Percentiles rank a stretch among this genome's conserved stretches.
Conservation (phyloP, 2,113 vertebrate genomes). For the Sus scrofa region DNA sequence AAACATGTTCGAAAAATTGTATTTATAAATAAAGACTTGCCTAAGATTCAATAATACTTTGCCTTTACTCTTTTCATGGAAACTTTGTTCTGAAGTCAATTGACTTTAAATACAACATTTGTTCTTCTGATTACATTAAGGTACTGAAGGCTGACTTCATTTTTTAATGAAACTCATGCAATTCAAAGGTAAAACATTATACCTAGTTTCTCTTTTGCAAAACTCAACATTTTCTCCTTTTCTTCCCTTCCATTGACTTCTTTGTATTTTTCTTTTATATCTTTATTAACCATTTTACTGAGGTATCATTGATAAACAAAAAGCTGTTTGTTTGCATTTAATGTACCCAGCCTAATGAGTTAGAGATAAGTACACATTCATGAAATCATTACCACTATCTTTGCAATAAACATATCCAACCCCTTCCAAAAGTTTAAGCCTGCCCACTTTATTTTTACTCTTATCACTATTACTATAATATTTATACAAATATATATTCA, state of each 20-base stretch:
- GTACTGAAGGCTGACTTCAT: background rate
- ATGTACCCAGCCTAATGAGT: background rate
- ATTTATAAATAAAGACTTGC: slow-evolving; percentile 46
- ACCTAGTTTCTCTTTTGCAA: background rate
- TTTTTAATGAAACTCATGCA: slow-evolving; percentile 52
- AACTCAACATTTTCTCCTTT: background rate
- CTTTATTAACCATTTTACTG: background rate
- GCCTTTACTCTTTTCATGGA: slow-evolving; percentile 3
- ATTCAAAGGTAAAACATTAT: background rate
- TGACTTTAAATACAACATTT: slow-evolving; percentile 32
- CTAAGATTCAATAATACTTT: background rate
- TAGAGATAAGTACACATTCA: background rate
- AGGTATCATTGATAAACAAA: background rate
- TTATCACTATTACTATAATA: background rate
- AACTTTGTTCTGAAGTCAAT: slow-evolving; percentile 29
- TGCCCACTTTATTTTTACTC: background rate
- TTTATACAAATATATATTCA: no score
- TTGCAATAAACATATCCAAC: background rate
- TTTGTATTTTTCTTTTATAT: background rate
- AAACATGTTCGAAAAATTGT: slow-evolving; percentile 18
- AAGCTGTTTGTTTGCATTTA: background rate
- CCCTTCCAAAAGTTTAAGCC: background rate
- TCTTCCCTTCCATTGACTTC: background rate
- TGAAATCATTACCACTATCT: background rate
- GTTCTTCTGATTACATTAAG: slow-evolving; percentile 16